Evolutionary conservation across 2,797 vertebrate species (phyloP).

Genomic region (Falco concolor): DNA sequence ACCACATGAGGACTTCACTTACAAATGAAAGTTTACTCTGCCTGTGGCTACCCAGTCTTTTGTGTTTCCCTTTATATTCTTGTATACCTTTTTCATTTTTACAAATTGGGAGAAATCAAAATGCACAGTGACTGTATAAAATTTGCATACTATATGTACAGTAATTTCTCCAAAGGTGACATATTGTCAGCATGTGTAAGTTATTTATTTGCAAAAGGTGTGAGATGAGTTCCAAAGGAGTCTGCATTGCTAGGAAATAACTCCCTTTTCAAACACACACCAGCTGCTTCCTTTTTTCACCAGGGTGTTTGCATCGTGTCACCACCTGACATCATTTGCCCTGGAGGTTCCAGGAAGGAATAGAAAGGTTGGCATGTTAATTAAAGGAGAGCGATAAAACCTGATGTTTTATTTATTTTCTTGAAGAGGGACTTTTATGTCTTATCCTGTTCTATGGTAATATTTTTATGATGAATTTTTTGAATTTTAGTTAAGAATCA

Average conservation of each 20-base stretch:
- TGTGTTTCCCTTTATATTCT: background rate
- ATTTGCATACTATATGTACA: conserved; percentile 1
- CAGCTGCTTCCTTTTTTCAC: conserved; percentile 27
- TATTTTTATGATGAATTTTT: conserved; percentile 43
- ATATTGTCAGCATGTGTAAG: background rate
- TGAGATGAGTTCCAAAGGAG: background rate
- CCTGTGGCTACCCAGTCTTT: background rate
- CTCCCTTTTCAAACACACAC: background rate
- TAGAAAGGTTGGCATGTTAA: conserved; percentile 37
- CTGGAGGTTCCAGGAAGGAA: conserved; percentile 21
- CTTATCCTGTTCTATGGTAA: conserved; percentile 48
- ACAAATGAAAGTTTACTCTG: background rate
- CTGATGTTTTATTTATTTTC: conserved; percentile 65
- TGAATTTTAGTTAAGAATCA: conserved; percentile 18
- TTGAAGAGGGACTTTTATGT: conserved; percentile 41
- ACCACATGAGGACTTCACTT: background rate
- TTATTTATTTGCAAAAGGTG: conserved; percentile 23
- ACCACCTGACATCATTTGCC: conserved; percentile 31
- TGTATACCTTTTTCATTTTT: background rate
- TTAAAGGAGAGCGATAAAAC: conserved; percentile 41
- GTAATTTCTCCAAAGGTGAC: conserved; percentile 35
- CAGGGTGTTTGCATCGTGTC: background rate
- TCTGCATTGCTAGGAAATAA: background rate
- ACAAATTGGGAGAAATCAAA: background rate
- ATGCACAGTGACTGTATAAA: background rate